Conservation (phyloP, 2,113 vertebrate genomes). For the Macrotus californicus region DNA sequence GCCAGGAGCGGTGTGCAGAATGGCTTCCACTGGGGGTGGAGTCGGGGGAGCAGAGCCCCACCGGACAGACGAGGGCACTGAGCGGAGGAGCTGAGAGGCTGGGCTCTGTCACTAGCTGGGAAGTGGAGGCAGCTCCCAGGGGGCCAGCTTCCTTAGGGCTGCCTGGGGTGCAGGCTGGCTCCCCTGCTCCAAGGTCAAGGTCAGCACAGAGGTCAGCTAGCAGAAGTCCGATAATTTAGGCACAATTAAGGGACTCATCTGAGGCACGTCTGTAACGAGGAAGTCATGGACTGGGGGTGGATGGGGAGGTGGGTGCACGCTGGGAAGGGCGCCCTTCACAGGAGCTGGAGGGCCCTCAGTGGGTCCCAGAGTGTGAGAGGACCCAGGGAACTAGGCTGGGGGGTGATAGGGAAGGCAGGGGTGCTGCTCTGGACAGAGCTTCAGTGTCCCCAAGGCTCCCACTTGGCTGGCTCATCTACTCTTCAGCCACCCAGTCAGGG, state of each 20-base stretch:
- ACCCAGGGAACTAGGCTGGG: neutral
- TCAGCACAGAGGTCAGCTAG: neutral
- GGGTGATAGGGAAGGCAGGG: accelerated
- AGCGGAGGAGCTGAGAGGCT: neutral
- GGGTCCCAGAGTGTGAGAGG: neutral
- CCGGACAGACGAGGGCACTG: neutral
- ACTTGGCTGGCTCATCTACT: neutral
- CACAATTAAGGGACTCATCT: neutral
- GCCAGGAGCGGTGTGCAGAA: accelerated
- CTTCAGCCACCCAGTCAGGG: accelerated
- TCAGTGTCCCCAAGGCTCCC: accelerated
- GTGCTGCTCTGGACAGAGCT: neutral
- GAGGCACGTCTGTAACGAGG: neutral
- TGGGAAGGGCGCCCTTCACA: neutral
- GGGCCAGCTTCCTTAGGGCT: neutral
- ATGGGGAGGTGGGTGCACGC: accelerated
- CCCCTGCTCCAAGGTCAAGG: neutral
- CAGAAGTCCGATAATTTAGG: neutral
- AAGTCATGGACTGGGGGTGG: neutral
- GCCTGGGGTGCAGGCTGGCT: accelerated
- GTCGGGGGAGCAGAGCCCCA: neutral
- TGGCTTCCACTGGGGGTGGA: neutral
- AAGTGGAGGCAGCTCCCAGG: neutral
- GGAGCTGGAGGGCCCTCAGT: neutral
- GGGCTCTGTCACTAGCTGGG: neutral